Percentiles rank a stretch among this genome's conserved stretches.
Conservation (phyloP, 2,888 invertebrate species). For the Calliphora vomitoria region DNA sequence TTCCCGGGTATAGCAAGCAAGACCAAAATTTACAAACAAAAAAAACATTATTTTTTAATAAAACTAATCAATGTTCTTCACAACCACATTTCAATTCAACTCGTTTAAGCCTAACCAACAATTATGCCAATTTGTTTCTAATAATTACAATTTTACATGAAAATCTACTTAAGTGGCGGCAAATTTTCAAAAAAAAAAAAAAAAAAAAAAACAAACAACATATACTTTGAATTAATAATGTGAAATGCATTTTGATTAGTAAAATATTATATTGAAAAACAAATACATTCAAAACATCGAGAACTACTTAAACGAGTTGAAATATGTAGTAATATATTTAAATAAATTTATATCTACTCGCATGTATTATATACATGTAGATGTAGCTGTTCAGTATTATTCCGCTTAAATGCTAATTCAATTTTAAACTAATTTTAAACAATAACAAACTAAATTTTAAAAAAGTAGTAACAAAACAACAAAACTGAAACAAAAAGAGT, state of each 20-base stretch:
- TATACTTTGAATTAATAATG: constrained; percentile 29
- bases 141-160: constrained; percentile 35
- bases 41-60: not conserved
- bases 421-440: not conserved
- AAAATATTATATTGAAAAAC: not conserved
- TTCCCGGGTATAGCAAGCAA: no score
- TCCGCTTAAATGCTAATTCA: not conserved
- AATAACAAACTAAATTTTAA: not conserved
- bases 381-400: not conserved
- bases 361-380: not conserved
- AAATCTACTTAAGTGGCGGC: constrained; percentile 63
- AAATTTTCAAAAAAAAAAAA: constrained; percentile 1
- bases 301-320: not conserved
- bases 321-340: not conserved
- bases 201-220: constrained; percentile 12
- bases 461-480: not conserved
- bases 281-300: not conserved
- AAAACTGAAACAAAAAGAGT: not conserved
- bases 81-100: not conserved
- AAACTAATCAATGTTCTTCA: not conserved
- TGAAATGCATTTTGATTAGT: constrained; percentile 44
- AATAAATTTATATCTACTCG: not conserved
- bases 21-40: no score
- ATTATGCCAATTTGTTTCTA: constrained; percentile 40
- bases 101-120: not conserved